phyloP scores from a whole-genome alignment of 2,888 invertebrate genomes.

The Ceraclea dissimilis region DNA sequence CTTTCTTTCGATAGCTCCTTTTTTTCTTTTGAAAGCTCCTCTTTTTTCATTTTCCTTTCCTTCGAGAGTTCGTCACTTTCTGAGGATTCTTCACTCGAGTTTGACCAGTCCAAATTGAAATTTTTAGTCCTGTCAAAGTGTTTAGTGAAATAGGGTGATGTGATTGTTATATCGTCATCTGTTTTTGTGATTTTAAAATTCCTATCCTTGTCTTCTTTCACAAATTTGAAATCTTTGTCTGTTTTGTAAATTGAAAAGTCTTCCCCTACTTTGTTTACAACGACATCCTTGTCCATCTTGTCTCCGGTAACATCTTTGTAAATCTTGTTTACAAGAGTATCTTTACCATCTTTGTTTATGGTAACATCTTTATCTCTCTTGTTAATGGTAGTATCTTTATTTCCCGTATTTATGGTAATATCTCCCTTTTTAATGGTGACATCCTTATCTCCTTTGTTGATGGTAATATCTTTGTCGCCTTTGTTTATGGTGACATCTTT shows the following conservation, averaged over 20 bases:
- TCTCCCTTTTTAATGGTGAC: too few species aligned
- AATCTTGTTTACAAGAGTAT: not conserved
- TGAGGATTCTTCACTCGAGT: too few species aligned
- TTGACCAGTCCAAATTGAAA: not conserved
- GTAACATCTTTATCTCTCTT: not conserved
- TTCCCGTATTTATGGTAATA: too few species aligned
- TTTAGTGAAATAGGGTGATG: not conserved
- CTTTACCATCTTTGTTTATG: not conserved
- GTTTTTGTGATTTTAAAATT: not conserved
- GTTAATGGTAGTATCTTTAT: too few species aligned
- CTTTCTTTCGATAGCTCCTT: too few species aligned
- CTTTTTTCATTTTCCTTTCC: too few species aligned
- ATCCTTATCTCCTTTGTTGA: too few species aligned
- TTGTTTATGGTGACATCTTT: too few species aligned
- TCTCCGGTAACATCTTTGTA: not conserved
- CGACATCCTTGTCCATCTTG: not conserved
- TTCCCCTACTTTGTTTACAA: slow-evolving; percentile 27
- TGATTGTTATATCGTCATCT: not conserved
- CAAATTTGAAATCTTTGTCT: not conserved
- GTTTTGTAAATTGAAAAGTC: not conserved
- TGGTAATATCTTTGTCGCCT: too few species aligned
- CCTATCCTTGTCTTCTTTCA: not conserved
- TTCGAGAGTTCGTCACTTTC: too few species aligned
- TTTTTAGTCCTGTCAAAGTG: not conserved
- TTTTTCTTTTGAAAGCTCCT: too few species aligned